Evolutionary conservation across 2,797 vertebrate genomes (phyloP).

Genomic region (Bradypus variegatus): DNA sequence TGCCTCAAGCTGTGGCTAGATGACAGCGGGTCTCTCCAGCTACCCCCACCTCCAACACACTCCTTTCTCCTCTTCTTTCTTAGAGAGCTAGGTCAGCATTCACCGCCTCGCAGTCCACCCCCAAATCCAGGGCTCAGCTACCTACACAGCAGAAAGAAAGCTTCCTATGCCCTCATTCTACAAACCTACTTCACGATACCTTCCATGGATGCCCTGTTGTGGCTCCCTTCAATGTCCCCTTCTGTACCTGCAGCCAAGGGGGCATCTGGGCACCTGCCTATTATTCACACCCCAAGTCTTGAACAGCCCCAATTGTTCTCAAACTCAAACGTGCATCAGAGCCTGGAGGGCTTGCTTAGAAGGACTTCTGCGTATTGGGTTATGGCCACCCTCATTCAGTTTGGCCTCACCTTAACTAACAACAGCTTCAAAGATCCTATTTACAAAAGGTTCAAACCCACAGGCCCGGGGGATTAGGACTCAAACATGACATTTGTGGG

Average conservation of each 20-base stretch:
- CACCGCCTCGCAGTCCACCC: neutral
- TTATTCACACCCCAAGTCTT: neutral
- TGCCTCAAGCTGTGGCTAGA: neutral
- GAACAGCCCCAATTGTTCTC: neutral
- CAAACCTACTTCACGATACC: neutral
- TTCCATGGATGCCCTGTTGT: neutral
- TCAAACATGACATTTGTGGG: no score
- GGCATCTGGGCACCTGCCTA: neutral
- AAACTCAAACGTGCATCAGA: neutral
- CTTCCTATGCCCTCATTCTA: neutral
- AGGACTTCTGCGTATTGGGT: no score
- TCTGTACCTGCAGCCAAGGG: neutral
- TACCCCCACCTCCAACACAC: neutral
- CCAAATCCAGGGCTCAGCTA: neutral
- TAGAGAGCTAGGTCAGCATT: conserved; percentile 33
- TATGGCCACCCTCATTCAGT: no score
- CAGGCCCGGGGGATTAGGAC: no score
- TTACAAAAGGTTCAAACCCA: no score
- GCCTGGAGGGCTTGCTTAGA: neutral
- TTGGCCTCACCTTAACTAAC: no score
- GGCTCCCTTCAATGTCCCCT: neutral
- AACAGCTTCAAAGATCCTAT: no score
- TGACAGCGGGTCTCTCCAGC: neutral
- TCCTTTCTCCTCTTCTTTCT: neutral
- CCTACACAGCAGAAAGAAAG: neutral